Evolutionary conservation across 2,888 invertebrate genomes (phyloP), one percentile per base, ranked within the genome.

Genomic region (Carpatolechia fugitivella): DNA sequence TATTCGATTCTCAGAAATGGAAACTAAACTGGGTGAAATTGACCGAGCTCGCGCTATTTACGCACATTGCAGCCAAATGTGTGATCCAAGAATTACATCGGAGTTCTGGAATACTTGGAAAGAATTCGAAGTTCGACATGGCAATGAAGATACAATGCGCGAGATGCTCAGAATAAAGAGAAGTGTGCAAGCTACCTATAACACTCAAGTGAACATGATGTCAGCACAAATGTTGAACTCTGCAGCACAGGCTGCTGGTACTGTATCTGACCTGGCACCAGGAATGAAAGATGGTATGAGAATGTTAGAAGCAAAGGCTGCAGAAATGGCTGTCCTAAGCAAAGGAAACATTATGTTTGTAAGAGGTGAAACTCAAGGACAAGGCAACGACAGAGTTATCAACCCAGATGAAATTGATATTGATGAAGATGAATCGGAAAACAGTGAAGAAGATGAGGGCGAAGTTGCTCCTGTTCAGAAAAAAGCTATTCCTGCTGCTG

Each of bases 61-160:
- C 80, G 96, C 97, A 0, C 99, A 99, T 82, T 99, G 99, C 75
- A 98, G 99, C 69, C 99, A 99, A 91, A 97, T 99, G 84, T 99
- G 99, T 84, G 99, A 99, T 91, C 99, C 99, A 1, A 93, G 99
- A 77, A 98, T 98, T 7, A 97, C 98, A 3, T 93, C 94, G 0
- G 95, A 96, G 55, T 99, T 99, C 83, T 99, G 99, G 99, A 96
- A 97, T 76, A 96, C 97, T 0, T 99, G 99, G 99, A 98, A 99
- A 80, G 98, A 99, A 73, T 99, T 99, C 90, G 99, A 99, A 91
- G 97, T 99, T 14, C 93, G 97, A 48, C 99, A 99, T 85, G 99
- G 99, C 13, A 99, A 99, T 86, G 99, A 99, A 82, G 99, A 99
- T 76, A 99, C 99, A 0, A 98, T 99, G 94, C 92, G 99, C 46